Evolutionary conservation across 2,113 vertebrate species (phyloP).

Genomic region (Malurus elegans): DNA sequence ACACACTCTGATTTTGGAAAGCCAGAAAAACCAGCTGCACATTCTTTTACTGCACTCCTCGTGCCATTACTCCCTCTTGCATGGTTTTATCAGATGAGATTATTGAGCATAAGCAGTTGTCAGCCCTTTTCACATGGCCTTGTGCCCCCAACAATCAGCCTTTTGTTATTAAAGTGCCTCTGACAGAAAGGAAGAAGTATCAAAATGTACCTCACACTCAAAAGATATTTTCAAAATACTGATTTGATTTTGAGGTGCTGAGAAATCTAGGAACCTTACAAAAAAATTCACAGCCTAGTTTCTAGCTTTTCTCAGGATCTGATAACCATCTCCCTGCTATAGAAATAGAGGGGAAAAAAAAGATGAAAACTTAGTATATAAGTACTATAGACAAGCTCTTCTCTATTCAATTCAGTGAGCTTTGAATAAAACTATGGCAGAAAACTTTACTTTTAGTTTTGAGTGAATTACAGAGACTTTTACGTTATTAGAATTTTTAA

Average conservation of each 20-base stretch:
- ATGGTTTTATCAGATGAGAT: background rate
- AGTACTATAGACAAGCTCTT: background rate
- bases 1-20: background rate
- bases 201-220: background rate
- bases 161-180: background rate
- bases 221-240: background rate
- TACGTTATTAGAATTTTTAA: background rate
- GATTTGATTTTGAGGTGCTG: background rate
- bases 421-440: background rate
- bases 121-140: conserved; percentile 38
- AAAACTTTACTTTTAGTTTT: background rate
- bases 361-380: background rate
- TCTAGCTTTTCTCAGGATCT: background rate
- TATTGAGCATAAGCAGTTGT: background rate
- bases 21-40: conserved; percentile 39
- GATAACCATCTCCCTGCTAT: background rate
- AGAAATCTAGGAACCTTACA: background rate
- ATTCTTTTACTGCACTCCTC: background rate
- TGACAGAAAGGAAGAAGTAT: background rate
- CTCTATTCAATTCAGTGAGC: background rate
- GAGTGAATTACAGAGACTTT: background rate
- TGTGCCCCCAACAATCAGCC: background rate
- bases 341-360: accelerated
- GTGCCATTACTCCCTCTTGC: background rate
- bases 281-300: background rate